These are phyloP conservation scores for Hetaerina titia DNA, from an alignment of 2,888 invertebrate genomes.

Conservation along the genomic window DNA sequence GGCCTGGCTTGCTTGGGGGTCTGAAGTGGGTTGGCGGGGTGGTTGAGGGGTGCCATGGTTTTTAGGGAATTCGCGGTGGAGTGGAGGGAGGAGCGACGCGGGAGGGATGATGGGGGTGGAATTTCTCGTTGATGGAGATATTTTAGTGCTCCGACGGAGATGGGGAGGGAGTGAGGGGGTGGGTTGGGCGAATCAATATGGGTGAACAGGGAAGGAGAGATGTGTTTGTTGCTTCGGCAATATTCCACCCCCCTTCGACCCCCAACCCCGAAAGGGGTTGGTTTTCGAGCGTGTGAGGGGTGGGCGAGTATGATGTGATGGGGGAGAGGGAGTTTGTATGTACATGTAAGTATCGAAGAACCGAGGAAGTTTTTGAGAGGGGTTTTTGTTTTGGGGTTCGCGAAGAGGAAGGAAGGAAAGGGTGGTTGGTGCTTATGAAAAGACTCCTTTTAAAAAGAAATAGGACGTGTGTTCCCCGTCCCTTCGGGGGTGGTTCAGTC, in stretches of 20 bases:
- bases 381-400: not conserved
- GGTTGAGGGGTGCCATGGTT: not conserved
- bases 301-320: not conserved
- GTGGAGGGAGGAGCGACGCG: not conserved
- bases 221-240: constrained; percentile 16
- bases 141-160: not conserved
- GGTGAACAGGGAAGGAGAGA: not conserved
- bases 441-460: not conserved
- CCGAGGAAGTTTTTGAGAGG: not conserved
- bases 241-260: not conserved
- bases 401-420: not conserved
- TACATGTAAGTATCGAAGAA: constrained; percentile 24
- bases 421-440: not conserved
- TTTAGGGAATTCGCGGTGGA: not conserved
- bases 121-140: not conserved
- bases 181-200: not conserved
- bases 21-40: constrained; percentile 1
- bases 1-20: not conserved
- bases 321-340: not conserved
- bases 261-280: not conserved
- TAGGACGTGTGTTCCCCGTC: not conserved
- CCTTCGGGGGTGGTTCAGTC: not conserved
- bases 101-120: not conserved
- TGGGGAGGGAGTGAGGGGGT: not conserved
- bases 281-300: not conserved